Evolutionary conservation across 2,888 invertebrate genomes (phyloP).

Genomic region (Platerodrilus igneus): DNA sequence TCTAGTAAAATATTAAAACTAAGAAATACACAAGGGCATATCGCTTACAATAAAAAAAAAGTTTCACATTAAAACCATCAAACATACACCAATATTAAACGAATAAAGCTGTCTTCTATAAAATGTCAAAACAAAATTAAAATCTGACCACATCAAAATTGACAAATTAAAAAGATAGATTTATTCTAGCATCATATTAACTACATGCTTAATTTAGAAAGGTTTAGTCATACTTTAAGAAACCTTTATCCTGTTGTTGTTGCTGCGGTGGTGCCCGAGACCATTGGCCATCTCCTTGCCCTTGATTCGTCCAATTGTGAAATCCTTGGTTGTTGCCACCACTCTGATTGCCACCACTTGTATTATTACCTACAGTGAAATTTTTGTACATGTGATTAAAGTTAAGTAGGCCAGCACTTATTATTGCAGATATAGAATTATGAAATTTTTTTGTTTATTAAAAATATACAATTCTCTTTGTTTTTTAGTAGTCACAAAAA

Average conservation of each 20-base stretch:
- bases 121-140: not conserved
- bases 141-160: not conserved
- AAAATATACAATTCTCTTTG: too few relatives aligned
- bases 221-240: slow-evolving; percentile 47
- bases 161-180: too few relatives aligned
- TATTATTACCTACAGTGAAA: slow-evolving; percentile 35
- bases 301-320: slow-evolving; percentile 46
- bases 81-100: slow-evolving; percentile 9
- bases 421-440: too few relatives aligned
- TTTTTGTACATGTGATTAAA: too few relatives aligned
- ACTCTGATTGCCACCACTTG: slow-evolving; percentile 52
- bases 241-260: slow-evolving; percentile 44
- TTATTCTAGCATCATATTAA: too few relatives aligned
- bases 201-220: slow-evolving; percentile 25
- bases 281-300: slow-evolving; percentile 49
- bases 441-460: too few relatives aligned
- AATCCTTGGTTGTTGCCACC: slow-evolving; percentile 53
- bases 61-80: too few relatives aligned
- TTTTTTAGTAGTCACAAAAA: too few relatives aligned
- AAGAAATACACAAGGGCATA: too few relatives aligned
- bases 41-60: too few relatives aligned
- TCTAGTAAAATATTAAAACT: too few relatives aligned
- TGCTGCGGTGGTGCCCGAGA: slow-evolving; percentile 43
- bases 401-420: too few relatives aligned
- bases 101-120: not conserved